Evolutionary conservation across 1,140 invertebrate species (phyloP).

Genomic region (Drosophila equinoxialis): DNA sequence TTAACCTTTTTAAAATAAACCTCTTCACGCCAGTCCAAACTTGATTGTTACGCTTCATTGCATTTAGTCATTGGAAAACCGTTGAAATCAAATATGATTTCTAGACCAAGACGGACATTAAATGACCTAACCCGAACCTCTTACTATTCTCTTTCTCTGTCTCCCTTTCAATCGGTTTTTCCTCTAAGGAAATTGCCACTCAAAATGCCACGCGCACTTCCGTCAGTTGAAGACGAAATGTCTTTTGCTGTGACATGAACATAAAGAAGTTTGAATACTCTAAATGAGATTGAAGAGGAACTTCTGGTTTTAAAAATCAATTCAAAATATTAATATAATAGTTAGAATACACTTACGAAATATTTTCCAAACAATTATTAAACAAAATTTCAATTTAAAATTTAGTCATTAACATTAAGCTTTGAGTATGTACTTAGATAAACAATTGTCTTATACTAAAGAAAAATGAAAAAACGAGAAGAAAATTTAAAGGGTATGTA

Average conservation of each 20-base stretch:
- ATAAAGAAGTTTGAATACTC: neutral
- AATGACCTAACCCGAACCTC: constrained; percentile 37
- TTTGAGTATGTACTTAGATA: too few species aligned
- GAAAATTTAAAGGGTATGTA: neutral
- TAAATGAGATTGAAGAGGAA: neutral
- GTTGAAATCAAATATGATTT: constrained; percentile 36
- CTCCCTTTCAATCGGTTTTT: neutral
- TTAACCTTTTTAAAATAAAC: neutral
- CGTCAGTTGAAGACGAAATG: constrained; percentile 57
- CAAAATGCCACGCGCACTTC: constrained; percentile 70
- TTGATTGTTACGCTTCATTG: constrained; percentile 31
- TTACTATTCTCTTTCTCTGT: neutral
- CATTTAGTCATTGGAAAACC: constrained; percentile 14
- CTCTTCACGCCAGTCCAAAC: neutral
- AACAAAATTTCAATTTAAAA: too few species aligned
- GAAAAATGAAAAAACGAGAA: neutral
- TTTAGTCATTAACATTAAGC: too few species aligned
- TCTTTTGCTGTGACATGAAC: constrained; percentile 36
- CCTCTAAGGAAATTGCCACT: constrained; percentile 69
- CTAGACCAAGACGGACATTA: constrained; percentile 31
- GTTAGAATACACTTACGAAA: too few species aligned
- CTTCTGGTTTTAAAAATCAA: neutral
- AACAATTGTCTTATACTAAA: too few species aligned
- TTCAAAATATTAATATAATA: too few species aligned
- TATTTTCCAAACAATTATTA: too few species aligned